Conservation (phyloP, 1,140 invertebrate species). For the Lepidurus couesii region DNA sequence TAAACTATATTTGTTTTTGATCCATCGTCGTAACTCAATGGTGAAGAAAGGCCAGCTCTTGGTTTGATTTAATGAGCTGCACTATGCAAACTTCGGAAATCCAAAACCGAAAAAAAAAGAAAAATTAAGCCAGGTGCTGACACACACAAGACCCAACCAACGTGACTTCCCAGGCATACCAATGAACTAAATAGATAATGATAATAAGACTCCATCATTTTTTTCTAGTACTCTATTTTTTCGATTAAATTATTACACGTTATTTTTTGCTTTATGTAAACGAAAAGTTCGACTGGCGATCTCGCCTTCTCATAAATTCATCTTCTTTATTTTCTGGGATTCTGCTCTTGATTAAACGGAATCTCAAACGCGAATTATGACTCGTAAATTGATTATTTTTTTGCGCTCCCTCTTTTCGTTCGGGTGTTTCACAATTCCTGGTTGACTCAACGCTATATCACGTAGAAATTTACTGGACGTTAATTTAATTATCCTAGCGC, state of each 20-base stretch:
- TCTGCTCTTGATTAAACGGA: constrained; percentile 14
- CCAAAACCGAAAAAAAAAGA: not conserved
- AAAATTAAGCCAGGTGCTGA: not conserved
- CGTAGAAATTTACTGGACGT: no score
- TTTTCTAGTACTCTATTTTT: not conserved
- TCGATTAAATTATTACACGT: no score
- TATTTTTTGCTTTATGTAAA: not conserved
- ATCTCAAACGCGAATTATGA: not conserved
- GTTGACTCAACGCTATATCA: no score
- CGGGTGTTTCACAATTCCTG: no score
- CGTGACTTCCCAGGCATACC: constrained; percentile 2
- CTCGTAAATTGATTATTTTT: not conserved
- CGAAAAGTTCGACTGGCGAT: not conserved
- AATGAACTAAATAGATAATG: constrained; percentile 20
- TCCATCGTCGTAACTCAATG: not conserved
- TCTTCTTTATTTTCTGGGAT: not conserved
- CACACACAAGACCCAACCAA: not conserved
- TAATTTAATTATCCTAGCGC: no score
- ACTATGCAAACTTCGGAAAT: not conserved
- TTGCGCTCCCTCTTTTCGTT: not conserved
- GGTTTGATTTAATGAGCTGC: not conserved
- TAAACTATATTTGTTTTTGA: not conserved
- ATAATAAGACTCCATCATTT: not conserved
- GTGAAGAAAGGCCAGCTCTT: not conserved
- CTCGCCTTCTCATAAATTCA: not conserved